Evolutionary conservation across 1,140 invertebrate genomes (phyloP).

Genomic region (Plodia interpunctella): DNA sequence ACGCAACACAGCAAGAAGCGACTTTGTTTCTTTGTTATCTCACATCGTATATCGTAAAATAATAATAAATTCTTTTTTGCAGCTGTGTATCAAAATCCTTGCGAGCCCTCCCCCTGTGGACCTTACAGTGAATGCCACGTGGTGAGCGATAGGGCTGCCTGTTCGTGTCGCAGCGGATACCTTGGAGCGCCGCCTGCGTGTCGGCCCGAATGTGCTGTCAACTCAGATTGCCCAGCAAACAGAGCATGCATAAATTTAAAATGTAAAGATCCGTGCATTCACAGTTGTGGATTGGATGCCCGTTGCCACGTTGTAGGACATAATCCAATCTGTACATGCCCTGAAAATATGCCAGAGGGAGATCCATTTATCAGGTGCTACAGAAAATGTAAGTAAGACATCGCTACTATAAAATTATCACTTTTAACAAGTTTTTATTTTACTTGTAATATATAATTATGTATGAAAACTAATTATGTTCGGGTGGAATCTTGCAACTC

Average conservation of each 20-base stretch:
- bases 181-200: slow-evolving; percentile 87
- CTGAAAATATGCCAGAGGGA: slow-evolving; percentile 82
- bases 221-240: slow-evolving; percentile 84
- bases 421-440: slow-evolving; percentile 1
- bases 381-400: slow-evolving; percentile 80
- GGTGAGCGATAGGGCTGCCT: slow-evolving; percentile 83
- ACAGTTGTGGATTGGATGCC: slow-evolving; percentile 87
- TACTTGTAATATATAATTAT: background rate
- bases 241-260: slow-evolving; percentile 88
- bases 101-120: slow-evolving; percentile 88
- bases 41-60: too few relatives aligned
- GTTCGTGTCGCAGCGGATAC: slow-evolving; percentile 86
- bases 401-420: too few relatives aligned
- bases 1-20: too few relatives aligned
- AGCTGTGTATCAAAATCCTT: slow-evolving; percentile 80
- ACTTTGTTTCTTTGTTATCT: too few relatives aligned
- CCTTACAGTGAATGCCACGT: slow-evolving; percentile 87
- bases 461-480: too few relatives aligned
- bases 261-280: slow-evolving; percentile 88
- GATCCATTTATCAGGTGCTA: slow-evolving; percentile 89
- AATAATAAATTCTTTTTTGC: slow-evolving; percentile 29
- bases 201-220: slow-evolving; percentile 88
- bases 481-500: too few relatives aligned
- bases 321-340: slow-evolving; percentile 91
- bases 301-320: slow-evolving; percentile 89